Conservation (phyloP, 1,140 invertebrate genomes). For the Achroia grisella region DNA sequence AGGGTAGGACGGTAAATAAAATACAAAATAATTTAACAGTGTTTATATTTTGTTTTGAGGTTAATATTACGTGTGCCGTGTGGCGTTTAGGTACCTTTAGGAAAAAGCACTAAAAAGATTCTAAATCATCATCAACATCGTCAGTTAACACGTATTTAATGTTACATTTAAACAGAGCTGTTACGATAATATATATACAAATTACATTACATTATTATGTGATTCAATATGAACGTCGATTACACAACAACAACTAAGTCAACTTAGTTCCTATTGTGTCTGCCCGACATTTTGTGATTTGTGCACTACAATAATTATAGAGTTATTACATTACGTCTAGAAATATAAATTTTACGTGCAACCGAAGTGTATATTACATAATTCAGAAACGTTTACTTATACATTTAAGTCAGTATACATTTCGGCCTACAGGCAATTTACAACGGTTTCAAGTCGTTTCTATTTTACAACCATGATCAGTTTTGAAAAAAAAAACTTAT, state of each 20-base stretch:
- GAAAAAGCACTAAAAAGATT: constrained; percentile 51
- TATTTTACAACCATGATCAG: too few relatives aligned
- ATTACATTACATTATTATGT: constrained; percentile 13
- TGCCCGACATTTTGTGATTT: constrained; percentile 33
- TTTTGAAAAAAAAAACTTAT: too few relatives aligned
- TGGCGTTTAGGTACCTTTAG: constrained; percentile 48
- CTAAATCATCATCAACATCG: constrained; percentile 53
- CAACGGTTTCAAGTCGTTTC: too few relatives aligned
- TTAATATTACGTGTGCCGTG: constrained; percentile 62
- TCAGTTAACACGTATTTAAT: constrained; percentile 42
- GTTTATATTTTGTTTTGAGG: constrained; percentile 68
- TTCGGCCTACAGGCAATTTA: too few relatives aligned
- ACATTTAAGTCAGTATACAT: too few relatives aligned
- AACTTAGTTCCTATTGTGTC: background rate
- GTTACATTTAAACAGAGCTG: constrained; percentile 27
- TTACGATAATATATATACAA: constrained; percentile 32
- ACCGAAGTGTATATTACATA: constrained; percentile 36
- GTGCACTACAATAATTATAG: constrained; percentile 52
- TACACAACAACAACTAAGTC: background rate
- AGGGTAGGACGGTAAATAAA: too few relatives aligned
- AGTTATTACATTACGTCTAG: constrained; percentile 39
- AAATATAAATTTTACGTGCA: constrained; percentile 52
- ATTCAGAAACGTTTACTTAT: constrained; percentile 6
- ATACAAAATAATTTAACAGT: constrained; percentile 53
- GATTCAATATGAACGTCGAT: background rate